phyloP scores from a whole-genome alignment of 92 coral and sea anemone genomes.

The Actinostola sp. region DNA sequence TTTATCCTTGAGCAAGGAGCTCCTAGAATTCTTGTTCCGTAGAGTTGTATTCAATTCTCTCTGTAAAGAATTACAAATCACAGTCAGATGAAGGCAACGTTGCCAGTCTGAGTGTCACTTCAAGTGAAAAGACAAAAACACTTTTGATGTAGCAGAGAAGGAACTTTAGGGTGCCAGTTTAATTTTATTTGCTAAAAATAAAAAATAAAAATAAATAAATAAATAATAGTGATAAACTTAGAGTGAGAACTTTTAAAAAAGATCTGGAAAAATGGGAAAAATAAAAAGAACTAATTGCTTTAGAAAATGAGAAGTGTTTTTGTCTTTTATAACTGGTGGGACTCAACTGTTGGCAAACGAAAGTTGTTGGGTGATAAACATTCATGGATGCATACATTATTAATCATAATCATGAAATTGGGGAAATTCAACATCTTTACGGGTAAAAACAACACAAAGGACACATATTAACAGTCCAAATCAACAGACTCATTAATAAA shows the following conservation, averaged over 20 bases:
- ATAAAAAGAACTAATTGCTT: neutral
- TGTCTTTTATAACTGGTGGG: conserved; percentile 25
- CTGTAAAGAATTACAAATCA: conserved; percentile 67
- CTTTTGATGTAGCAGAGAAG: conserved; percentile 18
- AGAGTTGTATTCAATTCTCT: conserved; percentile 64
- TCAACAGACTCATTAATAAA: too few relatives aligned
- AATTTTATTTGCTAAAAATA: conserved; percentile 1
- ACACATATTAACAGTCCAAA: too few relatives aligned
- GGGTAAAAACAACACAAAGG: too few relatives aligned
- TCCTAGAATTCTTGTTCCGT: conserved; percentile 70
- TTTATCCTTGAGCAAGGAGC: conserved; percentile 70
- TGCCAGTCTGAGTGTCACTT: conserved; percentile 17
- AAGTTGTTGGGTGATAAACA: too few relatives aligned
- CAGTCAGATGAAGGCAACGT: conserved; percentile 17
- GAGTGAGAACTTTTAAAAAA: neutral
- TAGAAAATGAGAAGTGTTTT: conserved; percentile 26
- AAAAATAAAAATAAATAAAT: neutral
- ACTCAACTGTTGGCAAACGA: neutral
- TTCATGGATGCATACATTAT: too few relatives aligned
- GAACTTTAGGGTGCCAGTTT: conserved; percentile 22
- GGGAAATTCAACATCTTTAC: too few relatives aligned
- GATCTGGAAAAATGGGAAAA: too few relatives aligned
- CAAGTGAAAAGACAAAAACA: conserved; percentile 80
- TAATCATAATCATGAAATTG: too few relatives aligned
- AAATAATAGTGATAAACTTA: neutral